phyloP scores from a whole-genome alignment of 2,888 invertebrate genomes.

The Chironomus tentans region DNA sequence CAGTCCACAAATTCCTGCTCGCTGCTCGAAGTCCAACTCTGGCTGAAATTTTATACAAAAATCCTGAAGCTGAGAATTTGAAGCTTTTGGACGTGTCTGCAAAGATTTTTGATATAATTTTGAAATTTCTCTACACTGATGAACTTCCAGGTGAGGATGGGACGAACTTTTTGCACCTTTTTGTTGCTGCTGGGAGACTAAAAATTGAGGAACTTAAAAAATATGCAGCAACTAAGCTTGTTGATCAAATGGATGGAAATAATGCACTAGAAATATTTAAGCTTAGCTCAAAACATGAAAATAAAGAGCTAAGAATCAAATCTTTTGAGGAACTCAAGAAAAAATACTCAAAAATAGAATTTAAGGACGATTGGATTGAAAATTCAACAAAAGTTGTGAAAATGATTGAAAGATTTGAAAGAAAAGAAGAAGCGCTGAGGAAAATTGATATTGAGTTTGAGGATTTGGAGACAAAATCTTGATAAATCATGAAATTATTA shows the following conservation, averaged over 20 bases:
- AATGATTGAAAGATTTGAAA: no score
- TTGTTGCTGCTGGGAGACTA: neutral
- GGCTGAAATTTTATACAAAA: neutral
- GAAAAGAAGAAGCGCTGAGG: no score
- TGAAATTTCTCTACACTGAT: neutral
- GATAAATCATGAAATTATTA: no score
- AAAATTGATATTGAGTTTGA: no score
- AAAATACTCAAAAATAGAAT: neutral
- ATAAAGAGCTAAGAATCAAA: neutral
- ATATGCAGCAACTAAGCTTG: neutral
- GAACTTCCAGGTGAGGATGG: neutral
- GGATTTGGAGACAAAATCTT: no score
- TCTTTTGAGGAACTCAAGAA: neutral
- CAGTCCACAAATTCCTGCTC: neutral
- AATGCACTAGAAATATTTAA: neutral
- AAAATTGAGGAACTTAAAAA: neutral
- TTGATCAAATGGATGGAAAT: neutral
- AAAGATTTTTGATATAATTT: neutral
- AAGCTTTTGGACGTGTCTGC: neutral
- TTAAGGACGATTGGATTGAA: neutral
- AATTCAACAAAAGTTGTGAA: neutral
- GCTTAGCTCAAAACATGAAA: neutral
- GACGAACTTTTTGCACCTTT: neutral
- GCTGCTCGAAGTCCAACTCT: neutral
- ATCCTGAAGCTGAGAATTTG: neutral